Conservation (phyloP, 2,113 vertebrate species). For the Eulemur macaco region DNA sequence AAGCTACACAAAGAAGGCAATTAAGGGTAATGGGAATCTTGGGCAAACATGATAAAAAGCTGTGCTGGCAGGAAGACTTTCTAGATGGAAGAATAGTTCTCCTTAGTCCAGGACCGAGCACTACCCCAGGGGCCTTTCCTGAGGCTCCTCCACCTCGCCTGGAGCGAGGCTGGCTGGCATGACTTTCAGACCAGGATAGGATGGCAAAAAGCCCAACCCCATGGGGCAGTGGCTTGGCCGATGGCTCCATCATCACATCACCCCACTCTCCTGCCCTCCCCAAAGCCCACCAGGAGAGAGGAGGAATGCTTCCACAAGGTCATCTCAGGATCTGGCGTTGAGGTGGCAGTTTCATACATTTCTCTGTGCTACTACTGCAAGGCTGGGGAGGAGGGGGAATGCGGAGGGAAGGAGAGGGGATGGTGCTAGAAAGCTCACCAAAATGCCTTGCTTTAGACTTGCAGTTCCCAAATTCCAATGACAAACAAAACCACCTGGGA, state of each 20-base stretch:
- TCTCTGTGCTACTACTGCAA: background rate
- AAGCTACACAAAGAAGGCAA: slow-evolving; percentile 50
- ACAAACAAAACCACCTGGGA: background rate
- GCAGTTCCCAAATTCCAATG: background rate
- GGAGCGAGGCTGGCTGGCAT: background rate
- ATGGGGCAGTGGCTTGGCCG: background rate
- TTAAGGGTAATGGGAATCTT: slow-evolving; percentile 54
- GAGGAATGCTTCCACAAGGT: background rate
- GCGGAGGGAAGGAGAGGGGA: fast-evolving
- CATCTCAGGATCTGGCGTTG: background rate
- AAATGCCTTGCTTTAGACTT: background rate
- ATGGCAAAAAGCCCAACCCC: background rate
- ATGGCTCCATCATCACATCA: background rate
- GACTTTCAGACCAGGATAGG: background rate
- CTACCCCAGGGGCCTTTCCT: background rate
- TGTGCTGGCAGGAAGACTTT: slow-evolving; percentile 21
- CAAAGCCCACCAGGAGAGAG: background rate
- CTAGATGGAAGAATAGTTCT: background rate
- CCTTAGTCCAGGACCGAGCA: background rate
- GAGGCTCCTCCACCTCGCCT: background rate
- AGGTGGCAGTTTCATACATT: background rate
- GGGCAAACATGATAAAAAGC: slow-evolving; percentile 58
- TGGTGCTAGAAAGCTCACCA: background rate
- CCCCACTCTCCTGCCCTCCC: background rate
- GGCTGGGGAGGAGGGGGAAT: background rate